Evolutionary conservation across 2,113 vertebrate species (phyloP).

Genomic region (Albula goreensis): DNA sequence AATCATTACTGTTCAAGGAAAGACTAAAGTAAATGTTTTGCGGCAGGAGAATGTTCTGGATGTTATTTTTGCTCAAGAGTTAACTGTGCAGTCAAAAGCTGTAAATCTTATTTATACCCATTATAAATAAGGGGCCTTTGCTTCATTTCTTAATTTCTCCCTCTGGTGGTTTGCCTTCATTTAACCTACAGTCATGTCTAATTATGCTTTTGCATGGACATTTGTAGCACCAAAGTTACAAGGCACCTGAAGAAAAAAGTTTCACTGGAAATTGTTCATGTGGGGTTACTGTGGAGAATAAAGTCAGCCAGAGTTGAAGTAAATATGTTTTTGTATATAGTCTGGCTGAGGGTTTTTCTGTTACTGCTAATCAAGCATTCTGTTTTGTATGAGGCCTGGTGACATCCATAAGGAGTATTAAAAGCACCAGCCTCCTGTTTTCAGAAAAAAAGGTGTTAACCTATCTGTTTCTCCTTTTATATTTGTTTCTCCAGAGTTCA

Average conservation of each 20-base stretch:
- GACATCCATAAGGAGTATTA: slow-evolving; percentile 51
- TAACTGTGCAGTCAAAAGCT: neutral
- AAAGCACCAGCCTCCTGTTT: slow-evolving; percentile 32
- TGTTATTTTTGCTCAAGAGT: neutral
- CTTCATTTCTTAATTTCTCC: slow-evolving; percentile 14
- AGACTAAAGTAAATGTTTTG: neutral
- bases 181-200: slow-evolving; percentile 41
- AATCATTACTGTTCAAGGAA: neutral
- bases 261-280: slow-evolving; percentile 74
- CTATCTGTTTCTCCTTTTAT: slow-evolving; percentile 51
- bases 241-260: slow-evolving; percentile 48
- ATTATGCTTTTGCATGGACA: slow-evolving; percentile 58
- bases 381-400: slow-evolving; percentile 66
- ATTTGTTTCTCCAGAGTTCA: slow-evolving; percentile 57
- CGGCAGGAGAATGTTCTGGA: neutral
- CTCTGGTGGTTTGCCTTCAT: neutral
- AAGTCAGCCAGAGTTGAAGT: slow-evolving; percentile 56
- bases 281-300: slow-evolving; percentile 31
- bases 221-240: slow-evolving; percentile 65
- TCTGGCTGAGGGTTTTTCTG: slow-evolving; percentile 56
- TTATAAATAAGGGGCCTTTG: neutral
- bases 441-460: slow-evolving; percentile 29
- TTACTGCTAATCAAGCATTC: slow-evolving; percentile 44
- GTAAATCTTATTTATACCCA: neutral
- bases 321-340: slow-evolving; percentile 75